Base-by-base conservation (phyloP, 2,888 invertebrate genomes). In the Ferrisia virgata region DNA sequence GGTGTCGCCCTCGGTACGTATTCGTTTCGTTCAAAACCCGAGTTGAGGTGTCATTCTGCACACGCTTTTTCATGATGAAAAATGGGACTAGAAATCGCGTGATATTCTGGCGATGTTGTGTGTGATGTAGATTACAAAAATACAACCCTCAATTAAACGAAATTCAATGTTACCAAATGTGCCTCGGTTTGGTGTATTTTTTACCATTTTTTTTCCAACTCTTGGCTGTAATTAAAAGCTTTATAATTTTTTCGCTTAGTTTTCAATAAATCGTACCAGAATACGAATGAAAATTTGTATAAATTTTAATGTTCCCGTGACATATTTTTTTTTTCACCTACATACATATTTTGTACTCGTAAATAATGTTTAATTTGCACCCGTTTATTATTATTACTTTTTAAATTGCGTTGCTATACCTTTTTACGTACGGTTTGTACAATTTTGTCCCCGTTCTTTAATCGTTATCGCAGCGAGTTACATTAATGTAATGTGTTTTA, bases 81-180 rank as follows among this genome's bases (percentile, higher is more conserved):
- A 80, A 33, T 43, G 31, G 43, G 80, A 47, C 53, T 47, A 80
- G 28, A 33, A 80, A 80, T 80, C 80, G 80, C 80, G 80, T 80
- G 80, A 80, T 80, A 25, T 22, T 39, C n/a, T n/a, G n/a, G 43
- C 79, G 39, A 53, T 53, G 53, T 53, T 53, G 53, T 53, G 53
- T 36, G 5, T 53, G 31, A 47, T 76, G 36, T 76, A 76, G 72
- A 76, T 47, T 80, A 47, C 15, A 80, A 80, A 53, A 47, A 53
- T 80, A 80, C 80, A 80, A 80, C 80, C 80, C 40, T 53, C 53
- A 80, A 80, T 80, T 80, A 80, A 80, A 80, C 47, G 47, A 80
- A 80, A 76, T 76, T 36, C 72, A 76, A 36, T 33, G 72, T 76
- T 76, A 33, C 33, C 53, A 25, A 79, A 79, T 15, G 28, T 31